Percentiles rank a stretch among this genome's conserved stretches.
Conservation (phyloP, 1,140 invertebrate species). For the Drosophila albomicans region DNA sequence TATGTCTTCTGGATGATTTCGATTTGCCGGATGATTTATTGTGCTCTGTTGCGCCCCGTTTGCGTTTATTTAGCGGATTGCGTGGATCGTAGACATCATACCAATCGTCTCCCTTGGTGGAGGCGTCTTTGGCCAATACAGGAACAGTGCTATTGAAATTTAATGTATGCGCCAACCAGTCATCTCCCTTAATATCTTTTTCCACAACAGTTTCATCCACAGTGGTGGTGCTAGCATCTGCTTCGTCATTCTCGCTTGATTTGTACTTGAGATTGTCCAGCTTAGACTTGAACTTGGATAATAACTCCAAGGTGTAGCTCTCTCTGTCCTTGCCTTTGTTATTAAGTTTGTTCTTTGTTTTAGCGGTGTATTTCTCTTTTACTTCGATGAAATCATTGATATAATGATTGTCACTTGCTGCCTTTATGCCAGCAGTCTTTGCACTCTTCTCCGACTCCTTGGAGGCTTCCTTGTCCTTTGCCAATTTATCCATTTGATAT, state of each 20-base stretch:
- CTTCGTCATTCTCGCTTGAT: slow-evolving; percentile 66
- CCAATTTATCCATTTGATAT: slow-evolving; percentile 88
- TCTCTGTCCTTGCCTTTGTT: slow-evolving; percentile 89
- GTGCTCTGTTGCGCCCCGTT: slow-evolving; percentile 88
- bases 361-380: slow-evolving; percentile 91
- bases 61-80: slow-evolving; percentile 96
- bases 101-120: slow-evolving; percentile 96
- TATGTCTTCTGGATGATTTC: slow-evolving; percentile 38
- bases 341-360: slow-evolving; percentile 87
- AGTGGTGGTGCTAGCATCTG: slow-evolving; percentile 1
- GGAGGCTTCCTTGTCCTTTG: slow-evolving; percentile 74
- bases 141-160: slow-evolving; percentile 91
- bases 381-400: slow-evolving; percentile 91
- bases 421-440: slow-evolving; percentile 70
- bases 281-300: slow-evolving; percentile 94
- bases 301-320: slow-evolving; percentile 90
- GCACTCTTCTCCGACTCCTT: slow-evolving; percentile 85
- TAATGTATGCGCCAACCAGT: slow-evolving; percentile 92
- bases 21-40: slow-evolving; percentile 40
- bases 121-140: slow-evolving; percentile 97
- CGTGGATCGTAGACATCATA: slow-evolving; percentile 98
- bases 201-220: slow-evolving; percentile 68
- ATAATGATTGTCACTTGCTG: slow-evolving; percentile 81
- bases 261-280: slow-evolving; percentile 89
- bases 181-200: slow-evolving; percentile 86